phyloP scores from a whole-genome alignment of 2,888 invertebrate genomes.

The Netelia virgata region DNA sequence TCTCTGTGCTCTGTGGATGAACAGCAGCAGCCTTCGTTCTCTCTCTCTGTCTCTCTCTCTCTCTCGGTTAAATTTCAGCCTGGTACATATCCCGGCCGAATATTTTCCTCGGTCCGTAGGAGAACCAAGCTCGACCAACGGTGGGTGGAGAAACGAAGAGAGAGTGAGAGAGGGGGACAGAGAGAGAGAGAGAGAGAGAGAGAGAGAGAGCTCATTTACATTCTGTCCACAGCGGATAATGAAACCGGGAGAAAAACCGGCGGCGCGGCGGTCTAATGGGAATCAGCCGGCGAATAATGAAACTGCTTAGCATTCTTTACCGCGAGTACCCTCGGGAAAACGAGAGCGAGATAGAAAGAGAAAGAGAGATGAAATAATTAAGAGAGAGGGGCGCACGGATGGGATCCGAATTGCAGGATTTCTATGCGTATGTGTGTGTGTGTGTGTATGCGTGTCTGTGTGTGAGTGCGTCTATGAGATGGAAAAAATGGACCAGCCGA shows the following conservation, averaged over 20 bases:
- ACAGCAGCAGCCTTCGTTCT: constrained; percentile 16
- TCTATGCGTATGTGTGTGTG: constrained; percentile 14
- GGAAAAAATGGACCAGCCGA: constrained; percentile 59
- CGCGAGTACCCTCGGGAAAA: constrained; percentile 69
- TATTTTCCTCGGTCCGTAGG: constrained; percentile 72
- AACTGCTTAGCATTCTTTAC: constrained; percentile 84
- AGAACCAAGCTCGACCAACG: constrained; percentile 59
- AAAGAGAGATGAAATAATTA: constrained; percentile 36
- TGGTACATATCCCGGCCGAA: constrained; percentile 70
- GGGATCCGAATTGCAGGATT: constrained; percentile 60
- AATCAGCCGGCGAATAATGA: constrained; percentile 83
- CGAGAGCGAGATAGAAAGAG: constrained; percentile 46
- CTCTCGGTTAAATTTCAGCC: constrained; percentile 53
- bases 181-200: constrained; percentile 64
- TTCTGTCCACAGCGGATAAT: constrained; percentile 83
- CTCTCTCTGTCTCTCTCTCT: constrained; percentile 26
- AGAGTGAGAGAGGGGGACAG: constrained; percentile 47
- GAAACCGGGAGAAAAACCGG: constrained; percentile 83
- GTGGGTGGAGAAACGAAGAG: neutral
- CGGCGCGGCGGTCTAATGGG: constrained; percentile 82
- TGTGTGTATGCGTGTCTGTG: neutral
- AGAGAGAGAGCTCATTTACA: constrained; percentile 80
- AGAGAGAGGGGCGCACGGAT: constrained; percentile 54
- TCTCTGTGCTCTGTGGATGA: constrained; percentile 25
- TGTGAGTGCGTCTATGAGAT: constrained; percentile 6